Evolutionary conservation across 1,140 invertebrate species (phyloP).

Genomic region (Lordiphosa clarofinis): DNA sequence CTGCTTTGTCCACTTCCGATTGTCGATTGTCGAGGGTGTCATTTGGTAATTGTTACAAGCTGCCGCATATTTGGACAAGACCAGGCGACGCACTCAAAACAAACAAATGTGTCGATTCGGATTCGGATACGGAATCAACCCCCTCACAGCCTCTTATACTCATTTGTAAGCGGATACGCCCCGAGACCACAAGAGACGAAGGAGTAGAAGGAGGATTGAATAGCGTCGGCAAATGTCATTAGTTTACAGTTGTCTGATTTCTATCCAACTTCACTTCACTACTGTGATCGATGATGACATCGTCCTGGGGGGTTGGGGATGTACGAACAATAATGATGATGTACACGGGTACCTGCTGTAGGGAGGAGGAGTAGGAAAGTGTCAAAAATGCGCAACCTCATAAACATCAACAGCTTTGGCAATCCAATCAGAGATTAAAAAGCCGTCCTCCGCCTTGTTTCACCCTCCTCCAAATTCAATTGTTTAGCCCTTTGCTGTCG

Average conservation of each 20-base stretch:
- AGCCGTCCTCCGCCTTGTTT: constrained; percentile 24
- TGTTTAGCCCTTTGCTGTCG: constrained; percentile 58
- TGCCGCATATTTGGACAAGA: constrained; percentile 71
- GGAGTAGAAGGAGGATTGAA: not conserved
- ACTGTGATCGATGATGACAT: constrained; percentile 75
- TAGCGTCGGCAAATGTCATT: constrained; percentile 41
- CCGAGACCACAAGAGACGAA: constrained; percentile 13
- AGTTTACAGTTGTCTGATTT: constrained; percentile 76
- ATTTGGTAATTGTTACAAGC: constrained; percentile 78
- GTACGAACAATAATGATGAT: too few relatives aligned
- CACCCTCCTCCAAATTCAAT: constrained; percentile 61
- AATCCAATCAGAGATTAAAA: constrained; percentile 79
- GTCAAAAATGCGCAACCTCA: constrained; percentile 60
- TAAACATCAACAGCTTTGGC: constrained; percentile 57
- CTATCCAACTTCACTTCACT: constrained; percentile 32
- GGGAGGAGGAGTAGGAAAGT: too few relatives aligned
- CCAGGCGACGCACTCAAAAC: constrained; percentile 54
- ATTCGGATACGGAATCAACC: constrained; percentile 40
- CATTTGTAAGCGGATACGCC: constrained; percentile 55
- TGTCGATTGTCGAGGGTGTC: constrained; percentile 67
- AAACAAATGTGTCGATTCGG: constrained; percentile 56
- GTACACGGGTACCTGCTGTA: too few relatives aligned
- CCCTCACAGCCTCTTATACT: constrained; percentile 15
- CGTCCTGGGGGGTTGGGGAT: not conserved
- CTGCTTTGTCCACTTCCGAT: constrained; percentile 25